These are phyloP conservation scores for Lagodon rhomboides DNA, from an alignment of 2,797 vertebrate genomes.

Conservation along the genomic window DNA sequence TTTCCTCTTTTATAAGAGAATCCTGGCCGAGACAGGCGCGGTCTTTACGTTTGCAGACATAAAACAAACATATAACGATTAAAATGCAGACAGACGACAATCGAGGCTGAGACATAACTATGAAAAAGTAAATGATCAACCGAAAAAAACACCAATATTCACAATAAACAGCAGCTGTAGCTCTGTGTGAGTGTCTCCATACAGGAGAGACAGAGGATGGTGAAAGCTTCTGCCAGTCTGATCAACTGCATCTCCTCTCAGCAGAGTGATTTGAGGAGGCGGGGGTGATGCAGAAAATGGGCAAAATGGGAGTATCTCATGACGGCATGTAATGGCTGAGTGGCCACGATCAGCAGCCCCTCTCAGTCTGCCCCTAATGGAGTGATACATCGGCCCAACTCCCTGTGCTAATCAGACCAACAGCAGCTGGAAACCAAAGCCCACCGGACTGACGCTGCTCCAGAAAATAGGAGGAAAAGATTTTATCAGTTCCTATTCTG, in stretches of 20 bases:
- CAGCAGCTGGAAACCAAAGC: constrained; percentile 44
- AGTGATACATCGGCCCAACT: constrained; percentile 40
- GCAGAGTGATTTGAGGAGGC: constrained; percentile 16
- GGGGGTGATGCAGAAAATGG: constrained; percentile 16
- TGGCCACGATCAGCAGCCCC: constrained; percentile 33
- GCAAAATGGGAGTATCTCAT: constrained; percentile 42
- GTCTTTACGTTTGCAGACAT: no score
- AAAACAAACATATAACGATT: no score
- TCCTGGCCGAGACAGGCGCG: no score
- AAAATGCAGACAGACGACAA: no score
- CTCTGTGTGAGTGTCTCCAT: background rate
- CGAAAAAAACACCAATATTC: background rate
- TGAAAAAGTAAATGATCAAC: background rate
- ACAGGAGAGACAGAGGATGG: background rate
- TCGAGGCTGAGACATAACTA: no score
- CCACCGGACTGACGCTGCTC: constrained; percentile 6
- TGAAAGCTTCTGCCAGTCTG: constrained; percentile 9
- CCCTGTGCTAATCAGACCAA: constrained; percentile 36
- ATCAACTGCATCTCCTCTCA: constrained; percentile 20
- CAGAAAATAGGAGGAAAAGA: background rate
- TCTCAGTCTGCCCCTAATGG: constrained; percentile 44
- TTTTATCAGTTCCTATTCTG: constrained; percentile 9
- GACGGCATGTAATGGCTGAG: constrained; percentile 47
- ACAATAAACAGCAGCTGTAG: background rate
- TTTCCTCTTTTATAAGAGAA: no score